Conservation (phyloP, 1,140 invertebrate species). For the Drosophila carrolli region DNA sequence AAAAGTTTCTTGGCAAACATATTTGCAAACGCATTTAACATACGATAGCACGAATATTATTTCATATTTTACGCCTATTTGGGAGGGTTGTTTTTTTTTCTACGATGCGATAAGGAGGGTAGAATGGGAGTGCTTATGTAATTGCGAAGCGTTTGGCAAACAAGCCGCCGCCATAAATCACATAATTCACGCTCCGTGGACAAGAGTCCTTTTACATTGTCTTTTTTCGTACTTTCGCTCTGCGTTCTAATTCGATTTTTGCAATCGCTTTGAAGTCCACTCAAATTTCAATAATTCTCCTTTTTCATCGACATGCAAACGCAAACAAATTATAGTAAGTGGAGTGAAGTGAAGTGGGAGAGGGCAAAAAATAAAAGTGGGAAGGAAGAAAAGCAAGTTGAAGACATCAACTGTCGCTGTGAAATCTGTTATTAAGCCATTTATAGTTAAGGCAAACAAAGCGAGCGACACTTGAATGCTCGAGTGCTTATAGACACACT, state of each 20-base stretch:
- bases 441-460: constrained; percentile 63
- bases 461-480: constrained; percentile 63
- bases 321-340: constrained; percentile 67
- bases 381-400: constrained; percentile 1
- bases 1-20: constrained; percentile 58
- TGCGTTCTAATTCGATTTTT: constrained; percentile 71
- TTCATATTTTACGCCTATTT: constrained; percentile 56
- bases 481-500: constrained; percentile 76
- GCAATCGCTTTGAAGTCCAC: constrained; percentile 76
- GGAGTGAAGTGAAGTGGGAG: constrained; percentile 18
- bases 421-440: constrained; percentile 70
- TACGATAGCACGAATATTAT: constrained; percentile 44
- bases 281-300: constrained; percentile 79
- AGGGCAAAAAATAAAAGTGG: background rate
- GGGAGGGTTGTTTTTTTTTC: constrained; percentile 20
- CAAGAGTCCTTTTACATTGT: constrained; percentile 57
- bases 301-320: constrained; percentile 60
- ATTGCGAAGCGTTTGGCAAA: constrained; percentile 76
- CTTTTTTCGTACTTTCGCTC: constrained; percentile 36
- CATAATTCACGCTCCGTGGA: constrained; percentile 75
- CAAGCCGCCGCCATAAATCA: constrained; percentile 75
- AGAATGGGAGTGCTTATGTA: constrained; percentile 60
- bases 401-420: constrained; percentile 66
- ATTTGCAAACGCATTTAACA: constrained; percentile 73
- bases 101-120: constrained; percentile 2